phyloP scores from a whole-genome alignment of 2,797 vertebrate genomes.

The Danio albolineatus region DNA sequence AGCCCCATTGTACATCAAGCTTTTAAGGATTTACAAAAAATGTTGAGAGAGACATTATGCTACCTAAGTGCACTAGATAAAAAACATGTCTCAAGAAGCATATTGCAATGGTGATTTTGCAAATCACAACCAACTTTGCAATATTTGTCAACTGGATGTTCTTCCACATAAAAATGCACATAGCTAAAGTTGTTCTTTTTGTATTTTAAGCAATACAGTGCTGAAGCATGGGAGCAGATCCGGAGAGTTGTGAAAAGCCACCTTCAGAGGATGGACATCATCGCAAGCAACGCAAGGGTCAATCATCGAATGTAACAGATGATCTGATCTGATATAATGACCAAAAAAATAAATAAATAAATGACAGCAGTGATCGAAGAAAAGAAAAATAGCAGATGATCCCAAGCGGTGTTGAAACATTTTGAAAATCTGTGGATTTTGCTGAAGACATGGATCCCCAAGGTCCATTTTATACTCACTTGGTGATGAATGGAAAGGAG shows the following conservation, averaged over 20 bases:
- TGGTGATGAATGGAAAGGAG: too few species aligned
- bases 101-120: not conserved
- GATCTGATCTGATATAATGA: not conserved
- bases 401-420: too few species aligned
- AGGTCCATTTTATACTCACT: too few species aligned
- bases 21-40: too few species aligned
- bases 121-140: not conserved
- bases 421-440: too few species aligned
- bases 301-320: not conserved
- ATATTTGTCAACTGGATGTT: not conserved
- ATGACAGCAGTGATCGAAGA: not conserved
- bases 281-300: not conserved
- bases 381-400: too few species aligned
- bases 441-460: too few species aligned
- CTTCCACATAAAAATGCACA: not conserved
- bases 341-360: not conserved
- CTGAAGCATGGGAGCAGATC: conserved; percentile 28
- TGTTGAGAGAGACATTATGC: too few species aligned
- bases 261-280: conserved; percentile 51
- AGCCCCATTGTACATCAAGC: too few species aligned
- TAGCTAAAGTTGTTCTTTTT: not conserved
- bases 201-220: conserved; percentile 46
- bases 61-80: too few species aligned
- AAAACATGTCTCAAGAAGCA: too few species aligned
- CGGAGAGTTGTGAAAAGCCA: conserved; percentile 24